Conservation (phyloP, 1,140 invertebrate genomes). For the Aphelinus atriplicis region DNA sequence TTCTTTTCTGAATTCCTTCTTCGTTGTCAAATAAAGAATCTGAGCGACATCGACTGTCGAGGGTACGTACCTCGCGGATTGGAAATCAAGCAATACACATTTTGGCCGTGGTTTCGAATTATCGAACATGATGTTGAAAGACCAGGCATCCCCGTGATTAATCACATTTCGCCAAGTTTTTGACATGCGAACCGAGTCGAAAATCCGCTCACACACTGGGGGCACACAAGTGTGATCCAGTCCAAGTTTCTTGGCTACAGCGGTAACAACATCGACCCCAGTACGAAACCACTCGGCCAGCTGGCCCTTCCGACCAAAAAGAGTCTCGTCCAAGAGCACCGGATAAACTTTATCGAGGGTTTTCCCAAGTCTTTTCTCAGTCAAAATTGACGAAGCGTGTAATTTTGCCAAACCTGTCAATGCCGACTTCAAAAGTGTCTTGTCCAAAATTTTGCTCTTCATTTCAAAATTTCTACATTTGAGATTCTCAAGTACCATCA, state of each 20-base stretch:
- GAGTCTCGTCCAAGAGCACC: not conserved
- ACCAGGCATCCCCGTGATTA: constrained; percentile 5
- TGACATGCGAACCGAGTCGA: constrained; percentile 63
- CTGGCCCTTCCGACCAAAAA: not conserved
- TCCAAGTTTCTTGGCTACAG: constrained; percentile 47
- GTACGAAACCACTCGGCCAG: constrained; percentile 46
- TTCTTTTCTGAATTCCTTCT: constrained; percentile 48
- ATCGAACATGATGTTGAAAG: not conserved
- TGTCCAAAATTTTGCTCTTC: not conserved
- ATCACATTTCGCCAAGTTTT: constrained; percentile 4
- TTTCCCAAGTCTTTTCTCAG: constrained; percentile 1
- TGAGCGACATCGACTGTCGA: constrained; percentile 61
- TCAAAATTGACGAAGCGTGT: not conserved
- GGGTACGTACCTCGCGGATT: constrained; percentile 67
- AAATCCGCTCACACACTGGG: constrained; percentile 55
- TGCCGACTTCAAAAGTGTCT: not conserved
- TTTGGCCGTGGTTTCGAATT: not conserved
- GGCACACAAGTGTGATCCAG: constrained; percentile 51
- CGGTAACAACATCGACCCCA: constrained; percentile 46
- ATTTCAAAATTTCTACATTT: not conserved
- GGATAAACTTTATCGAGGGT: constrained; percentile 1
- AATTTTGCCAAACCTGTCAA: constrained; percentile 7
- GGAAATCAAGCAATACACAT: constrained; percentile 65
- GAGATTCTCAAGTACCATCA: constrained; percentile 5
- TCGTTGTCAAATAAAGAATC: constrained; percentile 56